Evolutionary conservation across 2,888 invertebrate species (phyloP).

Genomic region (Nezara viridula): DNA sequence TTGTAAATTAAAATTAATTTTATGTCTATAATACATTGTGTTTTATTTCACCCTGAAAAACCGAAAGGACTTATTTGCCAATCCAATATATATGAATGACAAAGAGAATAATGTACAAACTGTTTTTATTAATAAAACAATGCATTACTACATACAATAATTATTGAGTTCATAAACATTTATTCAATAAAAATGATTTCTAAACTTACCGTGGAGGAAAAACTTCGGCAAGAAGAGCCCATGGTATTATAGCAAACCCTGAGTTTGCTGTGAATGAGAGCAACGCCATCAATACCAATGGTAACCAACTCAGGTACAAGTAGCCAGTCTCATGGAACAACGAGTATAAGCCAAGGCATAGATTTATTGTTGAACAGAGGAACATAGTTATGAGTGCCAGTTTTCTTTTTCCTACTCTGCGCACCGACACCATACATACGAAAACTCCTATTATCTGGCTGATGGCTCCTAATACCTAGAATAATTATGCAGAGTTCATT

Average conservation of each 20-base stretch:
- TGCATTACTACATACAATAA: too few relatives aligned
- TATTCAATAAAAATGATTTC: too few relatives aligned
- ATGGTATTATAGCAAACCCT: conserved; percentile 71
- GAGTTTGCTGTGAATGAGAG: conserved; percentile 70
- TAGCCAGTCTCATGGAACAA: conserved; percentile 66
- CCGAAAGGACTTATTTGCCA: too few relatives aligned
- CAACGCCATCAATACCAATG: conserved; percentile 70
- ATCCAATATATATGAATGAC: too few relatives aligned
- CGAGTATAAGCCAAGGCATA: conserved; percentile 71
- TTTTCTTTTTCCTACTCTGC: conserved; percentile 68
- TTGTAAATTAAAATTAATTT: too few relatives aligned
- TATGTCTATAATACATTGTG: too few relatives aligned
- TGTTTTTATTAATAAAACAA: too few relatives aligned
- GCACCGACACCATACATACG: conserved; percentile 64
- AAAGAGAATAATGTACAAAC: too few relatives aligned
- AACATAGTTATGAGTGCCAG: conserved; percentile 70
- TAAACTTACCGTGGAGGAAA: conserved; percentile 72
- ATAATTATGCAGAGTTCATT: background rate
- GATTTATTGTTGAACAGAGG: conserved; percentile 69
- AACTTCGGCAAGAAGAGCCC: conserved; percentile 74
- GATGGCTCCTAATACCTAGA: conserved; percentile 65
- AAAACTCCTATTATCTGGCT: conserved; percentile 66
- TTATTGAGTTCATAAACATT: too few relatives aligned
- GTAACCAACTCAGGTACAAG: conserved; percentile 69
- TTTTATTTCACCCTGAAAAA: too few relatives aligned